These are phyloP conservation scores for Malurus elegans DNA, from an alignment of 2,113 vertebrate species.

Conservation along the genomic window DNA sequence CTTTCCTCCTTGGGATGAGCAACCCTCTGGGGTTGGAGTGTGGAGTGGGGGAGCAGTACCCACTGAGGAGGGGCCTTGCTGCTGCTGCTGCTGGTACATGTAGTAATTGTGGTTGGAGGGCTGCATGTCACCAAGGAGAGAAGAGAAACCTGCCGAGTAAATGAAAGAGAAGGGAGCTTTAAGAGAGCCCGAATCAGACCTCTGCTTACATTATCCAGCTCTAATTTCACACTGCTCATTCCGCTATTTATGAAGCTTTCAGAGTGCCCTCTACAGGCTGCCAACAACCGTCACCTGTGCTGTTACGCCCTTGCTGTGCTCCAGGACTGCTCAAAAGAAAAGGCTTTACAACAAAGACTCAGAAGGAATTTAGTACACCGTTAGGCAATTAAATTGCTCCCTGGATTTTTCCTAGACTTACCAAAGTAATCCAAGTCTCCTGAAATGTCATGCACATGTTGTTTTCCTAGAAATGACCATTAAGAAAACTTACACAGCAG, in stretches of 20 bases:
- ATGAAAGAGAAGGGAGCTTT: background rate
- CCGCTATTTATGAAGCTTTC: background rate
- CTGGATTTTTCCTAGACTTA: background rate
- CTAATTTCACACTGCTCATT: background rate
- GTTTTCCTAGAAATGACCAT: background rate
- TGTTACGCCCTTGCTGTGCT: background rate
- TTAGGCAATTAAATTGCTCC: background rate
- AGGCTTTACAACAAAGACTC: background rate
- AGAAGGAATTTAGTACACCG: background rate
- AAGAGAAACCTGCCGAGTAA: conserved; percentile 70
- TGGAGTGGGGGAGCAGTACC: conserved; percentile 81
- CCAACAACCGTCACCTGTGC: background rate
- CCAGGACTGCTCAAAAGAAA: background rate
- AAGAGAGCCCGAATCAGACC: background rate
- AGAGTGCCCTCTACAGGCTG: conserved; percentile 27
- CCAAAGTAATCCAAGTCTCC: background rate
- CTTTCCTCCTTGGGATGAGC: conserved; percentile 71
- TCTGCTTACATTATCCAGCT: background rate
- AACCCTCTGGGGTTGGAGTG: conserved; percentile 84
- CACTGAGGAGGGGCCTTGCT: conserved; percentile 70
- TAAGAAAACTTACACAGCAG: background rate
- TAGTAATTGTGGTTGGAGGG: conserved; percentile 81
- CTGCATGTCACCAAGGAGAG: conserved; percentile 78
- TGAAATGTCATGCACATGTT: background rate
- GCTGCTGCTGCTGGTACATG: conserved; percentile 77